These are phyloP conservation scores for Pipistrellus nathusii DNA, from an alignment of 2,797 vertebrate genomes.

Conservation along the genomic window DNA sequence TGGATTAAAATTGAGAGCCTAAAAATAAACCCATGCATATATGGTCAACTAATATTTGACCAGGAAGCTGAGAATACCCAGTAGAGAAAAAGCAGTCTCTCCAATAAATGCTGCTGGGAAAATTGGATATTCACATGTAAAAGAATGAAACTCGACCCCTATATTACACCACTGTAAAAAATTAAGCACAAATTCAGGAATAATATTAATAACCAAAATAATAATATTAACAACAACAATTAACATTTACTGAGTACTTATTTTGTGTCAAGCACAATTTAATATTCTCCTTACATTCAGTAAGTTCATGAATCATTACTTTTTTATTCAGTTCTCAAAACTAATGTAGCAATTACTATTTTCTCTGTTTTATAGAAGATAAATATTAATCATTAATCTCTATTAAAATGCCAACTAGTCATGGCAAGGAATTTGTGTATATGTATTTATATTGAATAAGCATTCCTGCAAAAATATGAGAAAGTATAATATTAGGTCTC, in stretches of 20 bases:
- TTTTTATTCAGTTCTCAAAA: not conserved
- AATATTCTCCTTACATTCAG: not conserved
- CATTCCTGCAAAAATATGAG: not conserved
- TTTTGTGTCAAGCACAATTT: not conserved
- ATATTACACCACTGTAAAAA: not conserved
- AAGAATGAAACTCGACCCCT: not conserved
- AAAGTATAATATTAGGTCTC: not conserved
- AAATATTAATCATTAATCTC: constrained; percentile 17
- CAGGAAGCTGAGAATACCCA: not conserved
- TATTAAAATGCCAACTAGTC: not conserved
- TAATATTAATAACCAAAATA: not conserved
- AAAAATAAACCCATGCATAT: not conserved
- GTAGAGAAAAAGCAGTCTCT: not conserved
- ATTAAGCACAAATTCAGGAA: not conserved
- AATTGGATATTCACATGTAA: not conserved
- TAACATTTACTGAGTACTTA: not conserved
- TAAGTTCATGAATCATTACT: not conserved
- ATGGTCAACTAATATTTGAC: not conserved
- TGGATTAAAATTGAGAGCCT: not conserved
- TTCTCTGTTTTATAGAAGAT: not conserved
- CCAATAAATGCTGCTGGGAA: not conserved
- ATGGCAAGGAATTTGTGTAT: not conserved
- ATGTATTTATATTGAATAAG: not conserved
- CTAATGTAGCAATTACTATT: not conserved
- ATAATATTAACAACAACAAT: not conserved